Conservation (phyloP, 92 coral and sea anemone species). For the Porites evermanni region DNA sequence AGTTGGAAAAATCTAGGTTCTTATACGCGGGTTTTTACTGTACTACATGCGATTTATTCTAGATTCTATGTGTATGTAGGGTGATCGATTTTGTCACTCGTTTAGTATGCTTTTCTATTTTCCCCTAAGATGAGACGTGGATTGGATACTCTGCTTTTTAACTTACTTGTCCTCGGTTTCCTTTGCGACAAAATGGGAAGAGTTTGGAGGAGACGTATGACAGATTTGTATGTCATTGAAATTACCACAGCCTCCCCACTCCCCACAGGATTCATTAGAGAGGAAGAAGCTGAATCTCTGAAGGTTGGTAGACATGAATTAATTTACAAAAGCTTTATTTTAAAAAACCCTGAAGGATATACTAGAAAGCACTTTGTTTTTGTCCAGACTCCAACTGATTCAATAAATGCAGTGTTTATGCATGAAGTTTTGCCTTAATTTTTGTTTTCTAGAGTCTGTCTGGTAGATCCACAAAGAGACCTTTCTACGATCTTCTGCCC, state of each 20-base stretch:
- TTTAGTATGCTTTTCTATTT: neutral
- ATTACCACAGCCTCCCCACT: constrained; percentile 55
- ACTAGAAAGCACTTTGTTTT: neutral
- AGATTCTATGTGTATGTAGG: no score
- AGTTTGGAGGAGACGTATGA: constrained; percentile 75
- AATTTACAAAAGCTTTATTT: no score
- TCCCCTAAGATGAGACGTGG: constrained; percentile 50
- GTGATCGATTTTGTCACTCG: no score
- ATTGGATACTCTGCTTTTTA: constrained; percentile 74
- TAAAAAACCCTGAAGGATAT: no score
- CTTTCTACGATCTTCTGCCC: constrained; percentile 71
- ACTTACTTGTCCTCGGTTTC: constrained; percentile 69
- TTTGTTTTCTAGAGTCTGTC: constrained; percentile 7
- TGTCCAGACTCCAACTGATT: neutral
- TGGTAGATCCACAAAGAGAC: constrained; percentile 12
- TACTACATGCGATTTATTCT: no score
- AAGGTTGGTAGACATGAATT: neutral
- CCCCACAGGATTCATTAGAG: constrained; percentile 25
- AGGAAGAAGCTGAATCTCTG: constrained; percentile 1
- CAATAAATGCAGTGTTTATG: no score
- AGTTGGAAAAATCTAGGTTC: no score
- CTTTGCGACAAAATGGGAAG: constrained; percentile 72
- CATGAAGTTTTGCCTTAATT: neutral
- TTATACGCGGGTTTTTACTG: no score
- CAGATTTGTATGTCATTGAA: constrained; percentile 83